These are phyloP conservation scores for Xenopus laevis DNA, from an alignment of 2,113 vertebrate species.

Conservation along the genomic window DNA sequence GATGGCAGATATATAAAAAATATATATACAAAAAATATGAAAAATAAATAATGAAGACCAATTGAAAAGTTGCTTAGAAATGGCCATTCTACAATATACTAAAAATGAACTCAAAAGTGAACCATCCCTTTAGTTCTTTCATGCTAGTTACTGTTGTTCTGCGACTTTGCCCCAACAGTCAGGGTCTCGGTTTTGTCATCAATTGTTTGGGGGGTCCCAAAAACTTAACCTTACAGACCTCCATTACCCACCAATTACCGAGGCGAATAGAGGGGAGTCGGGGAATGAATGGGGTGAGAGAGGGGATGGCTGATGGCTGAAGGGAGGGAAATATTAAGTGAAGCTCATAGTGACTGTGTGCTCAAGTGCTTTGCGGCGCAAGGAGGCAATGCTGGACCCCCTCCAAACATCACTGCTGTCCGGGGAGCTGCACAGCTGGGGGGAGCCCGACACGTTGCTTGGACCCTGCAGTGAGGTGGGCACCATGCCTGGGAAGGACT, in stretches of 20 bases:
- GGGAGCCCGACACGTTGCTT: conserved; percentile 88
- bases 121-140: too few species aligned
- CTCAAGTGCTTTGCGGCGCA: conserved; percentile 96
- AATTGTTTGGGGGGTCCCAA: background rate
- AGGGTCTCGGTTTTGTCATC: background rate
- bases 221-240: background rate
- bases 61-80: too few species aligned
- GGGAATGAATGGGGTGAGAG: too few species aligned
- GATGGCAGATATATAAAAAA: too few species aligned
- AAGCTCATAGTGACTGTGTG: conserved; percentile 99
- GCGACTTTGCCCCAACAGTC: too few species aligned
- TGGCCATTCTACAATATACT: too few species aligned
- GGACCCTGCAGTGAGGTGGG: conserved; percentile 88
- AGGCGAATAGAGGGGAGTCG: too few species aligned
- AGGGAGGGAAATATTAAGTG: conserved; percentile 72
- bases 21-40: too few species aligned
- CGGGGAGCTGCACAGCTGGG: conserved; percentile 93
- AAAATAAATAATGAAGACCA: too few species aligned
- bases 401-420: conserved; percentile 97
- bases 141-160: too few species aligned
- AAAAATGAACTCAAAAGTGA: too few species aligned
- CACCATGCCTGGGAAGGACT: conserved; percentile 94
- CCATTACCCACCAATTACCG: background rate
- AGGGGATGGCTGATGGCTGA: too few species aligned
- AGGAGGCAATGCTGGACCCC: conserved; percentile 95